These are phyloP conservation scores for Cercocebus atys DNA, from an alignment of 2,113 vertebrate species.

Conservation along the genomic window DNA sequence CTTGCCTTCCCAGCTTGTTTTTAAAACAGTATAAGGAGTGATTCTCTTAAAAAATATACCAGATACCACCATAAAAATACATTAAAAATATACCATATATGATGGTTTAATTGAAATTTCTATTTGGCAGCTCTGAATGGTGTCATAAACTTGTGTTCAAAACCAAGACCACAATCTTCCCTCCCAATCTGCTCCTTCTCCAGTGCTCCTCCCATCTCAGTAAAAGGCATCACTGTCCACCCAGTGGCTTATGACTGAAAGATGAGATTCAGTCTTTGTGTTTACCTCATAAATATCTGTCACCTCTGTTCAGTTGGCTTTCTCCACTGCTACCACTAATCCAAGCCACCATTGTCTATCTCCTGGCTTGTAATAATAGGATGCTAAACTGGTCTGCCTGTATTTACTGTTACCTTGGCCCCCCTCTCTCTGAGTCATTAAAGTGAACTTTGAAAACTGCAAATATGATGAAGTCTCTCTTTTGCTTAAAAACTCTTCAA, in stretches of 20 bases:
- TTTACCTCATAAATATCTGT: neutral
- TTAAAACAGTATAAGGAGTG: neutral
- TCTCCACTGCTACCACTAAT: neutral
- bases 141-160: neutral
- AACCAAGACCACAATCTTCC: neutral
- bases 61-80: neutral
- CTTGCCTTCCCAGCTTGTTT: neutral
- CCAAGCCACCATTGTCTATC: neutral
- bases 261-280: neutral
- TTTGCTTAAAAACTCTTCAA: neutral
- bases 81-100: neutral
- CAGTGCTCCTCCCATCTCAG: neutral
- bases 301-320: neutral
- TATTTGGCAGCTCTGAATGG: neutral
- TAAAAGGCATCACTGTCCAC: neutral
- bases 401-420: neutral
- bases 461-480: neutral
- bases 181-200: neutral
- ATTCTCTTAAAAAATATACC: neutral
- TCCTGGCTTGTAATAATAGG: neutral
- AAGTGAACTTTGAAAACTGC: neutral
- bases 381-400: neutral
- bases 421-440: neutral
- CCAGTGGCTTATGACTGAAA: neutral
- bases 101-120: neutral